phyloP scores from a whole-genome alignment of 2,888 invertebrate species.

The Stenoptilia bipunctidactyla region DNA sequence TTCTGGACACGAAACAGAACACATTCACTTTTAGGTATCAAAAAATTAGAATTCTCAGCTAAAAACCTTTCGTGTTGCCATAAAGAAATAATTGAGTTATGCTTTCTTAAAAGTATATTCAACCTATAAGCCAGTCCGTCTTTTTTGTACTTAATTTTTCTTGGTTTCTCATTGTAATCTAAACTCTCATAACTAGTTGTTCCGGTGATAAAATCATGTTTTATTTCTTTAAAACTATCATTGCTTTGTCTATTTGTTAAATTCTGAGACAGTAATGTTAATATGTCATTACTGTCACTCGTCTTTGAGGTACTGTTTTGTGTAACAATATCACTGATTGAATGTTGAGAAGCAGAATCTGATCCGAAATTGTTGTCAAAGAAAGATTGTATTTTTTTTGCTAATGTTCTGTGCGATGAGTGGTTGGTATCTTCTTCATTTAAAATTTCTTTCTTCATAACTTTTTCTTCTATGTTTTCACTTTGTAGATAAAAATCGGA shows the following conservation, averaged over 20 bases:
- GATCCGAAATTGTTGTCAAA: conserved; percentile 47
- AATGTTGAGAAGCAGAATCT: conserved; percentile 32
- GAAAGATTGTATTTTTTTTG: conserved; percentile 36
- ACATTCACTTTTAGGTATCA: conserved; percentile 41
- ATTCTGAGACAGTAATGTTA: conserved; percentile 25
- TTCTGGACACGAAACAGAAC: conserved; percentile 34
- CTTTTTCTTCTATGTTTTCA: conserved; percentile 2
- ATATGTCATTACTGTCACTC: conserved; percentile 40
- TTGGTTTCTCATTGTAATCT: conserved; percentile 12
- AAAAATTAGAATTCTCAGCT: conserved; percentile 49
- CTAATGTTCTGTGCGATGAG: conserved; percentile 19
- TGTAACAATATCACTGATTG: conserved; percentile 40
- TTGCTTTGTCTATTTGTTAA: conserved; percentile 16
- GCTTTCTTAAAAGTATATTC: conserved; percentile 49
- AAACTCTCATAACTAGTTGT: conserved; percentile 5
- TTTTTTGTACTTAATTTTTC: conserved; percentile 48
- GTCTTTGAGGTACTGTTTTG: conserved; percentile 29
- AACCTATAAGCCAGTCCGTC: conserved; percentile 55
- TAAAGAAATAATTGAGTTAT: conserved; percentile 48
- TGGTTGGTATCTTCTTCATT: conserved; percentile 10
- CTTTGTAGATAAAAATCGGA: background rate
- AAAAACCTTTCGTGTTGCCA: conserved; percentile 70
- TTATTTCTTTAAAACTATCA: conserved; percentile 14
- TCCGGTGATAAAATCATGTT: conserved; percentile 4
- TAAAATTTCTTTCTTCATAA: conserved; percentile 7